These are phyloP conservation scores for Decapterus maruadsi DNA, from an alignment of 2,797 vertebrate genomes.

Conservation along the genomic window DNA sequence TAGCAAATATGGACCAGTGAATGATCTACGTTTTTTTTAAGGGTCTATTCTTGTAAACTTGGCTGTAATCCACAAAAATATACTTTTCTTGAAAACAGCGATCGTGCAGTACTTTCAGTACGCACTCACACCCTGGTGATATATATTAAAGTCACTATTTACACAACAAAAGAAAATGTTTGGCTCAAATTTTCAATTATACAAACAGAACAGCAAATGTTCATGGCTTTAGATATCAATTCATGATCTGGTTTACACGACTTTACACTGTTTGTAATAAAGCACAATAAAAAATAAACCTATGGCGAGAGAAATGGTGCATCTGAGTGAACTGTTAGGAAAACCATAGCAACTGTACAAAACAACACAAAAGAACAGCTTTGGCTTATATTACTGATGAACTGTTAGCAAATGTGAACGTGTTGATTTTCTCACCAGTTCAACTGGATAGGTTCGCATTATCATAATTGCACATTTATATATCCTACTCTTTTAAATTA, in stretches of 20 bases:
- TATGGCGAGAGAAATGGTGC: slow-evolving; percentile 81
- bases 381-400: slow-evolving; percentile 99
- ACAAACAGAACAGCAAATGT: slow-evolving; percentile 96
- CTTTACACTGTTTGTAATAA: slow-evolving; percentile 88
- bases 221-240: slow-evolving; percentile 98
- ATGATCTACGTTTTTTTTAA: slow-evolving; percentile 91
- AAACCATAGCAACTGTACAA: slow-evolving; percentile 92
- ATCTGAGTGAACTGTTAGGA: slow-evolving; percentile 85
- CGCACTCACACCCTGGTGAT: slow-evolving; percentile 95
- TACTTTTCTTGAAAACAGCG: slow-evolving; percentile 94
- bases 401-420: slow-evolving; percentile 94
- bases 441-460: slow-evolving; percentile 79
- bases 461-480: slow-evolving; percentile 90
- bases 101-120: slow-evolving; percentile 90
- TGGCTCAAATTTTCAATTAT: slow-evolving; percentile 98
- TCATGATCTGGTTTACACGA: slow-evolving; percentile 94
- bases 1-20: slow-evolving; percentile 97
- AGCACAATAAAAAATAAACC: slow-evolving; percentile 89
- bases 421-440: slow-evolving; percentile 81
- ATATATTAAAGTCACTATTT: slow-evolving; percentile 93
- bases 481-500: slow-evolving; percentile 91
- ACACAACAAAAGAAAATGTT: slow-evolving; percentile 89
- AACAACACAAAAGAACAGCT: slow-evolving; percentile 92
- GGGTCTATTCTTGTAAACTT: slow-evolving; percentile 95
- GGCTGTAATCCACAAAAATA: slow-evolving; percentile 99